Base-by-base conservation (phyloP, 2,797 vertebrate genomes). In the Melanotaenia parkinsoni region DNA sequence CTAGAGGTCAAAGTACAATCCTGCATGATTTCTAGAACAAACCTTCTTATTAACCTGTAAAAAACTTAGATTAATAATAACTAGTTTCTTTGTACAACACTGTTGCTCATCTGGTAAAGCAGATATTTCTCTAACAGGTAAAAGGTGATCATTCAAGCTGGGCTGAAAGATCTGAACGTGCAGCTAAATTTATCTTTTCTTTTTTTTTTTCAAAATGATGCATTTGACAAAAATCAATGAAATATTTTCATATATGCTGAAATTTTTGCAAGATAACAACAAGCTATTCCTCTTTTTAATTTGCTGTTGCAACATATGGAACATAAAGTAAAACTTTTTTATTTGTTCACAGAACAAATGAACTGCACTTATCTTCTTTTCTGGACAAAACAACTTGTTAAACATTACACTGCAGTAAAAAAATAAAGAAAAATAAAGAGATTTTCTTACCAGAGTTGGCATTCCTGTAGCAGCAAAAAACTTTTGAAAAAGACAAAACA, bases 371-470 rank as follows among this genome's bases (percentile, higher is more conserved):
- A 57, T 59, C 38, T 43, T 3, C 57, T 53, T 68, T 67, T n/a
- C 72, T 57, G 54, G 47, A 32, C 37, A 67, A 75, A 65, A 77
- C 26, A 60, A 37, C 56, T 33, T 63, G 67, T 60, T 50, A 53
- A 79, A 78, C 2, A 63, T 10, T 35, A 82, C 22, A 71, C n/a
- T 0, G 2, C 22, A 59, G 16, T 33, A 67, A 37, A 72, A 45
- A 26, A 57, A 57, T n/a, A 2, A 58, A 57, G 30, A 20, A 2
- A 58, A 66, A 79, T 73, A 78, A 40, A 82, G 70, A 88, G 84
- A 80, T 77, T 71, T 32, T 78, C 95, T 96, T 94, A 95, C 95
- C 95, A 77, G 90, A 91, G 79, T 54, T 70, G 72, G 61, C 76
- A 88, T 93, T 87, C 68, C 88, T 38, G 72, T 62, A 51, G 63